These are phyloP conservation scores for Suillia variegata DNA, from an alignment of 2,888 invertebrate genomes.

Conservation along the genomic window DNA sequence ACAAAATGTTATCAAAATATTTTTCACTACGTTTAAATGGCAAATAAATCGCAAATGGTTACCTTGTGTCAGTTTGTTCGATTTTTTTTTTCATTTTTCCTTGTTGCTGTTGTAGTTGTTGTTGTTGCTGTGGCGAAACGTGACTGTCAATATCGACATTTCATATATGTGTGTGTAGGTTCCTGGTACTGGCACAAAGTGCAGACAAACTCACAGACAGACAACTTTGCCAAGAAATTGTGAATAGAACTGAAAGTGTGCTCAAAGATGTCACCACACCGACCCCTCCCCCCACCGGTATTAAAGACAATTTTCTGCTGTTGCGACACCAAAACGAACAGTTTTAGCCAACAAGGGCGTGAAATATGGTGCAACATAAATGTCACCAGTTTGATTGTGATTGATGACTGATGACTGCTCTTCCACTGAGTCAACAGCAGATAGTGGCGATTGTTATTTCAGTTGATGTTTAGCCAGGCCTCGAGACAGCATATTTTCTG, in stretches of 20 bases:
- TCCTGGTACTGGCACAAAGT: no score
- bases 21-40: not conserved
- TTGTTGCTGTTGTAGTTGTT: no score
- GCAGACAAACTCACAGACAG: no score
- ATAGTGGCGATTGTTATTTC: no score
- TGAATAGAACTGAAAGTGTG: not conserved
- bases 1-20: no score
- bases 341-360: not conserved
- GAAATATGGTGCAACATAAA: not conserved
- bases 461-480: no score
- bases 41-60: not conserved
- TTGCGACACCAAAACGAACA: not conserved
- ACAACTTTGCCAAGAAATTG: no score
- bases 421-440: not conserved
- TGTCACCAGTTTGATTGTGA: not conserved
- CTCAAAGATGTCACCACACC: not conserved
- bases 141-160: slow-evolving; percentile 3
- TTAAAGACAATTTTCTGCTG: not conserved
- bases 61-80: not conserved
- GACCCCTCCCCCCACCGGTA: no score
- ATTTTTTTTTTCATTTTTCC: not conserved
- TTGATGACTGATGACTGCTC: not conserved
- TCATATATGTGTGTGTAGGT: no score
- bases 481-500: no score
- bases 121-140: no score